phyloP scores from a whole-genome alignment of 92 coral and sea anemone genomes.

The Hydrozoanthus gracilis region DNA sequence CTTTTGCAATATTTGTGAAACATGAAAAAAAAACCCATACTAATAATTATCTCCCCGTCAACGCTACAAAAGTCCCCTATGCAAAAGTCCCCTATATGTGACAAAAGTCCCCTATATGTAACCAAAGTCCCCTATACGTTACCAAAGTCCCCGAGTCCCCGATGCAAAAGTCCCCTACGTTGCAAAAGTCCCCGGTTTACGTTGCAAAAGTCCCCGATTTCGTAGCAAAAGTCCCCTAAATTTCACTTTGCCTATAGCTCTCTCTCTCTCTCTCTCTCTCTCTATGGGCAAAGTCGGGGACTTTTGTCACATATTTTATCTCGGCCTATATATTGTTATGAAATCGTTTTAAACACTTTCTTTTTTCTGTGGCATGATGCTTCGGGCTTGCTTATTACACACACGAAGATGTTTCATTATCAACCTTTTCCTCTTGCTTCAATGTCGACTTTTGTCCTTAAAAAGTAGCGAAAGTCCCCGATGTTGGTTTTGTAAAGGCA shows the following conservation, averaged over 20 bases:
- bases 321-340: background rate
- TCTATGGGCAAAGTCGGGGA: too few relatives aligned
- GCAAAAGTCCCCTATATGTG: background rate
- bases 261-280: too few relatives aligned
- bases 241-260: background rate
- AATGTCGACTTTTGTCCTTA: background rate
- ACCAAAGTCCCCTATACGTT: background rate
- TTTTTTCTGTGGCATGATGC: background rate
- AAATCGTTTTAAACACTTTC: background rate
- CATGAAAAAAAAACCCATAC: background rate
- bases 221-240: slow-evolving; percentile 15
- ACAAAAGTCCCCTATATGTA: background rate
- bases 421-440: slow-evolving; percentile 9
- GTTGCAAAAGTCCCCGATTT: slow-evolving; percentile 19
- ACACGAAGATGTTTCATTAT: background rate
- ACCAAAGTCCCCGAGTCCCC: background rate
- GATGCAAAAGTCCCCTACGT: slow-evolving; percentile 2
- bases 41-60: background rate
- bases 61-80: background rate
- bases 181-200: slow-evolving; percentile 20
- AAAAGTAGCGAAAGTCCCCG: background rate
- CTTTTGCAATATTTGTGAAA: background rate
- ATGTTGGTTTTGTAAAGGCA: slow-evolving; percentile 12
- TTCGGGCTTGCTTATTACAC: background rate
- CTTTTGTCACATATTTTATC: background rate